Evolutionary conservation across 1,140 invertebrate species (phyloP), one percentile per base, ranked within the genome.

Genomic region (Drosophila ficusphila): DNA sequence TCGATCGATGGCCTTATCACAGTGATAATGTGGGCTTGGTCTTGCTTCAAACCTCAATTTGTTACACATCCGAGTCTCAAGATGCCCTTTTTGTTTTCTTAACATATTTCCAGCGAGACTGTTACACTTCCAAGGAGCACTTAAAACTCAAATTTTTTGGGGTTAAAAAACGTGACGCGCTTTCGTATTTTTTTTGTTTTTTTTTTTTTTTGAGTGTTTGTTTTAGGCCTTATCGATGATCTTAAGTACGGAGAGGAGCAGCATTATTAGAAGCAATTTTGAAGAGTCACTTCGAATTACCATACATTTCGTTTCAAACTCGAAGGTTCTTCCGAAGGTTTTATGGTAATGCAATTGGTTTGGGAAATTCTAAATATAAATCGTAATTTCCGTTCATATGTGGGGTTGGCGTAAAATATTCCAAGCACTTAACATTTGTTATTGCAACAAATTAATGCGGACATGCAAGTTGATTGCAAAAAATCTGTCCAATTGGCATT

Each of bases 391-490:
- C 62, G 14, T 27, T 4, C n/a, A 23, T 36, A 64, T 36, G 57
- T 27, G 31, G 2, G 34, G 27, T 12, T 64, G 56, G 46, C 60
- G 19, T 33, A 41, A 39, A 21, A 56, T 36, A 38, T 56, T 54
- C 19, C 41, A 54, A 69, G 51, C 68, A 78, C 62, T 82, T 78
- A 79, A 70, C 75, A 81, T 85, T 85, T 85, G 81, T 85, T 85
- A 79, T 86, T 86, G 51, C 75, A 85, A 81, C 81, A 85, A 85
- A 85, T 85, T 86, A 86, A 85, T 86, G 85, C 64, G 78, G 81
- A 85, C 81, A 57, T 62, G 51, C 81, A 54, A 72, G 81, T 76
- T 85, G 81, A 85, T 85, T 85, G 81, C 76, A 49, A 86, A 86
- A 71, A 14, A 79, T 86, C 71, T 76, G 65, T 76, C 56, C 72